Evolutionary conservation across 2,113 vertebrate species (phyloP), one percentile per base, ranked within the genome.

Genomic region (Brachyhypopomus occidentalis): DNA sequence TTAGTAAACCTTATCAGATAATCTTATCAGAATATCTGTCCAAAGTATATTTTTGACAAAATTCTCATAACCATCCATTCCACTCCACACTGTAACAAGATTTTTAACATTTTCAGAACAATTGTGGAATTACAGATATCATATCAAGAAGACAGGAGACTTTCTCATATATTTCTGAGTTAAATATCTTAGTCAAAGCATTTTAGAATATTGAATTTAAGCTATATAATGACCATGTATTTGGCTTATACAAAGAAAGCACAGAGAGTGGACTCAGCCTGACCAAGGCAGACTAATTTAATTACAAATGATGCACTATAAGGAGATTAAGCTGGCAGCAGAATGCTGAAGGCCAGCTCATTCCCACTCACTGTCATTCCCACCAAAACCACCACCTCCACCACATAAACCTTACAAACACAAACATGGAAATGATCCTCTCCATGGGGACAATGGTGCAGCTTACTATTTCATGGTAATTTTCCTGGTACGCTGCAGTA

Each of bases 291-390:
- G 25, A 30, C 75, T 77, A 23, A 77, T 66, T 38, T 77, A 66
- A 77, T 77, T 77, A 55, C 6, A 55, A 60, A 67, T 22, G 25
- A 75, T 71, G 73, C 63, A 48, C 36, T 59, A 34, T 66, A 70
- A 48, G 41, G 38, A 64, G 27, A 56, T 77, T n/a, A 62, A 62
- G 22, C 27, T 45, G 36, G 22, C 41, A 63, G 75, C 22, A 7
- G 36, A 74, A 82, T 36, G n/a, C n/a, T n/a, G 17, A 66, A 73
- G 8, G 14, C 36, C 30, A 72, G 19, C 38, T 66, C 14, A 30
- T 60, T 48, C 20, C 52, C 55, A 63, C 55, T 20, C 27, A 58
- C 64, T 70, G 20, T 58, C 19, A 34, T n/a, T 36, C 22, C 59
- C 34, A 58, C 75, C 67, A 9, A 48, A 56, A 72, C 56, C 62